Evolutionary conservation across 2,888 invertebrate species (phyloP).

Genomic region (Apodemia zela): DNA sequence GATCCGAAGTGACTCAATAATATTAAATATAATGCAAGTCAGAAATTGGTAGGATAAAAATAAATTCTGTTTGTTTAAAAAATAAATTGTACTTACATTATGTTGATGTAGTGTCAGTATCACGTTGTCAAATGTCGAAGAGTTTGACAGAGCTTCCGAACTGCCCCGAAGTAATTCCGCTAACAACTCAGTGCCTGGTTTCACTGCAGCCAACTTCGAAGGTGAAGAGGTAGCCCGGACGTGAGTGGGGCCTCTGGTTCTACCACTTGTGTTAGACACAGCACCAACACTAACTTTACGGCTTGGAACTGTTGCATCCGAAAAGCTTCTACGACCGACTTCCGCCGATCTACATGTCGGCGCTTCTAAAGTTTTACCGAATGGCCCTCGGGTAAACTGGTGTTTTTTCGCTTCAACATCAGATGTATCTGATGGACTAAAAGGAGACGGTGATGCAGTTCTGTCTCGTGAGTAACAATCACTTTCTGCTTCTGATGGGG

Average conservation of each 20-base stretch:
- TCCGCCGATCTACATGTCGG: conserved; percentile 78
- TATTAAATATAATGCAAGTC: too few relatives aligned
- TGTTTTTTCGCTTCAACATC: conserved; percentile 72
- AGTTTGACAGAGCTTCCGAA: conserved; percentile 87
- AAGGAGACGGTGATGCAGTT: conserved; percentile 82
- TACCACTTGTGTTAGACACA: conserved; percentile 53
- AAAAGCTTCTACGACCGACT: conserved; percentile 70
- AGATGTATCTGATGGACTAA: conserved; percentile 82
- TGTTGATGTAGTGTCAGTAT: conserved; percentile 73
- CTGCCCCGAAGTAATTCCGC: conserved; percentile 89
- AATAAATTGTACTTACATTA: conserved; percentile 36
- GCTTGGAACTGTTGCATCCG: conserved; percentile 74
- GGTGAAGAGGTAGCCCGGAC: conserved; percentile 90
- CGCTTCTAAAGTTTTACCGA: conserved; percentile 66
- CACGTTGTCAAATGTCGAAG: conserved; percentile 75
- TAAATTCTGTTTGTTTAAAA: too few relatives aligned
- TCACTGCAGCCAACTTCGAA: conserved; percentile 85
- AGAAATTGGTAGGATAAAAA: too few relatives aligned
- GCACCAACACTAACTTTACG: conserved; percentile 82
- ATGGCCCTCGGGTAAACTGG: conserved; percentile 84
- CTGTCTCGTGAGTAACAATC: conserved; percentile 80
- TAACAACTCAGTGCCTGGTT: conserved; percentile 81
- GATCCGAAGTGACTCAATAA: too few relatives aligned
- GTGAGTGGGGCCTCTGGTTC: conserved; percentile 80
- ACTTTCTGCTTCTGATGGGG: conserved; percentile 87